Evolutionary conservation across 2,797 vertebrate species (phyloP).

Genomic region (Cuculus canorus): DNA sequence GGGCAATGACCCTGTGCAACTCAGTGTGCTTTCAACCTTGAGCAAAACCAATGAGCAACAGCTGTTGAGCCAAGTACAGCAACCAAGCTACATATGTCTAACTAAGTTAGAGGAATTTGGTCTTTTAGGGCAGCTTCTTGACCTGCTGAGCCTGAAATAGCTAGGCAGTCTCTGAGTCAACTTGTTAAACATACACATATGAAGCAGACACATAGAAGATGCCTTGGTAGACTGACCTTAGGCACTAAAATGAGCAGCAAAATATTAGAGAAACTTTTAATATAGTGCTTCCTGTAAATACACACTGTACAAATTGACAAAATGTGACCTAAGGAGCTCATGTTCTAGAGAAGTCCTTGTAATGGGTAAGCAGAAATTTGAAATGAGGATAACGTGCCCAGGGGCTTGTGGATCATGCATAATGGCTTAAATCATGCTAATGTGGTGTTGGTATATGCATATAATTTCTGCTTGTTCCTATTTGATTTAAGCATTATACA

Average conservation of each 20-base stretch:
- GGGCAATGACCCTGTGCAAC: fast-evolving
- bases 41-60: background rate
- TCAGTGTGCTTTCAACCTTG: background rate
- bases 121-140: background rate
- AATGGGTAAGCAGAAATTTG: background rate
- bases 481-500: background rate
- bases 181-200: background rate
- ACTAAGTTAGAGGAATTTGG: background rate
- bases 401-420: background rate
- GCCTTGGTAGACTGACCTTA: background rate
- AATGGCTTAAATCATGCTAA: background rate
- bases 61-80: background rate
- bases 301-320: background rate
- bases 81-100: background rate
- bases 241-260: background rate
- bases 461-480: background rate
- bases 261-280: background rate
- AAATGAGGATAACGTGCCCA: background rate
- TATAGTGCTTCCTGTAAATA: background rate
- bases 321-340: background rate
- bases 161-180: background rate
- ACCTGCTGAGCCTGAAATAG: background rate
- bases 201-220: background rate
- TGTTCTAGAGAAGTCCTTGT: background rate
- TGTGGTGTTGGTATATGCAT: background rate